A percentile compares a stretch with the other conserved stretches of the same genome.
Conservation (phyloP, 2,113 vertebrate genomes). For the Pseudorasbora parva region DNA sequence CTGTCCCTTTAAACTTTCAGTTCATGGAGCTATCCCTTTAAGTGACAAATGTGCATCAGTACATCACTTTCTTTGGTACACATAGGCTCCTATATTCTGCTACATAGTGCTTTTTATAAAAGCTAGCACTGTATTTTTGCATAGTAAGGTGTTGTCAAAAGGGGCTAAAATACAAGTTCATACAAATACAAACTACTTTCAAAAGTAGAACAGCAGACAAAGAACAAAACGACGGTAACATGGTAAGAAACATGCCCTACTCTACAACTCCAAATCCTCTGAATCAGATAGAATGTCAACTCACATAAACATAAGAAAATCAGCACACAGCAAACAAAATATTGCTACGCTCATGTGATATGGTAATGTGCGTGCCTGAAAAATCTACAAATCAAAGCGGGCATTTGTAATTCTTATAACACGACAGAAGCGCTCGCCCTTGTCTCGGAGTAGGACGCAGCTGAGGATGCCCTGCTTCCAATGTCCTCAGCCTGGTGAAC, state of each 20-base stretch:
- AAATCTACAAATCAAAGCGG: slow-evolving; percentile 35
- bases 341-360: slow-evolving; percentile 13
- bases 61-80: not conserved
- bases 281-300: slow-evolving; percentile 48
- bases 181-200: no score
- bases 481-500: slow-evolving; percentile 70
- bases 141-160: not conserved
- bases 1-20: no score
- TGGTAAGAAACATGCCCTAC: slow-evolving; percentile 9
- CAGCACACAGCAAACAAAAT: slow-evolving; percentile 21
- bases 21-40: not conserved
- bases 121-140: not conserved
- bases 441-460: slow-evolving; percentile 61
- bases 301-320: slow-evolving; percentile 11
- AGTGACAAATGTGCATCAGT: not conserved
- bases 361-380: slow-evolving; percentile 24
- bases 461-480: slow-evolving; percentile 67
- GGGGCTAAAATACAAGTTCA: not conserved
- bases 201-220: slow-evolving; percentile 27
- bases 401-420: slow-evolving; percentile 52
- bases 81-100: not conserved
- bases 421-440: slow-evolving; percentile 63
- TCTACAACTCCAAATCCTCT: slow-evolving; percentile 36
- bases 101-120: not conserved
- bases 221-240: not conserved